phyloP scores from a whole-genome alignment of 2,113 vertebrate genomes.

The Drymodes brunneopygia region DNA sequence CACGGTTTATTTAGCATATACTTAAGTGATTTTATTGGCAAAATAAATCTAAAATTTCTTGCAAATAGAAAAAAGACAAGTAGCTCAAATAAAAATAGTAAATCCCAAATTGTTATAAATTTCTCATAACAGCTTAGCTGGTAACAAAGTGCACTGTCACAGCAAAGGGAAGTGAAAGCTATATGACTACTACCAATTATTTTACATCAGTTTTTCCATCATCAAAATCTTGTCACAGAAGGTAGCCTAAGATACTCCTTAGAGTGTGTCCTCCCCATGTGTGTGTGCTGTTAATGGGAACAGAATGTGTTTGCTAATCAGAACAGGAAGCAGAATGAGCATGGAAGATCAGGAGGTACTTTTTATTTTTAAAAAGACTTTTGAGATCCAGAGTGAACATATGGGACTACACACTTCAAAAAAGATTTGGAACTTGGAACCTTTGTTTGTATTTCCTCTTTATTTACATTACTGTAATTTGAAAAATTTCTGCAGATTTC shows the following conservation, averaged over 20 bases:
- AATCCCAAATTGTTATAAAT: background rate
- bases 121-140: background rate
- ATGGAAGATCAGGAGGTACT: slow-evolving; percentile 10
- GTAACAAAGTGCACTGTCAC: background rate
- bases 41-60: background rate
- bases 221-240: background rate
- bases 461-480: background rate
- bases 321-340: background rate
- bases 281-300: background rate
- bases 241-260: background rate
- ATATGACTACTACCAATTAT: background rate
- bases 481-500: background rate
- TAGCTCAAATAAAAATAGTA: background rate
- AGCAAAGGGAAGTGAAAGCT: background rate
- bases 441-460: background rate
- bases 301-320: background rate
- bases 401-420: background rate
- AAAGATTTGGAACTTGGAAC: background rate
- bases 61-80: background rate
- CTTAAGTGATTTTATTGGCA: background rate
- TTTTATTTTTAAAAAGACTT: slow-evolving; percentile 39
- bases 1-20: background rate
- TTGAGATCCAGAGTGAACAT: background rate
- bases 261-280: rapidly evolving
- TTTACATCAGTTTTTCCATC: background rate